Conservation (phyloP, 2,113 vertebrate species). For the Thermophis baileyi region DNA sequence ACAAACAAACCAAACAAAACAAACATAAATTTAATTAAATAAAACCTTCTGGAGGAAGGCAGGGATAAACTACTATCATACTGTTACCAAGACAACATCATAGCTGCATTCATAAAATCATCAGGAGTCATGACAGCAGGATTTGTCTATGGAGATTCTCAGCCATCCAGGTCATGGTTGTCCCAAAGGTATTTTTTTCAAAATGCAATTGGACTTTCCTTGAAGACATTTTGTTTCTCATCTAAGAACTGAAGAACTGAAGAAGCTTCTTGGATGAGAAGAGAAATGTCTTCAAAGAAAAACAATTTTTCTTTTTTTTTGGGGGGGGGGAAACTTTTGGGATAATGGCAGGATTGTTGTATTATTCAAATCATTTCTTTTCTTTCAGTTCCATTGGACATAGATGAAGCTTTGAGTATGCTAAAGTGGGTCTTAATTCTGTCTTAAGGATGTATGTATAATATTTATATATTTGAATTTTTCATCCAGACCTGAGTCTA, state of each 20-base stretch:
- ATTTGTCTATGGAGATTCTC: neutral
- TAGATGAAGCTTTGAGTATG: neutral
- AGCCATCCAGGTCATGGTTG: neutral
- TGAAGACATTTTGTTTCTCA: neutral
- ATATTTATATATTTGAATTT: neutral
- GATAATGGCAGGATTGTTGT: neutral
- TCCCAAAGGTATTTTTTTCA: neutral
- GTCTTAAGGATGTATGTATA: neutral
- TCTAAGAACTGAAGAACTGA: neutral
- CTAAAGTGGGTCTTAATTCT: neutral
- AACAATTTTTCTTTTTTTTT: no score
- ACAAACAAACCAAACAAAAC: neutral
- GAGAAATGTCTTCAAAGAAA: neutral
- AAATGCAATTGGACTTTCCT: neutral
- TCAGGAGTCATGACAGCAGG: neutral
- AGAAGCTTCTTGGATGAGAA: neutral
- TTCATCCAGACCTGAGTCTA: neutral
- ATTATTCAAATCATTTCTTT: neutral
- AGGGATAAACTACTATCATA: neutral
- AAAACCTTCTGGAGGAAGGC: neutral
- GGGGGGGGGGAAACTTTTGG: no score
- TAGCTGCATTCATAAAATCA: neutral
- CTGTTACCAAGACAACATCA: neutral
- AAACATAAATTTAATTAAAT: neutral
- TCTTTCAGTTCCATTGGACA: neutral